Evolutionary conservation across 2,113 vertebrate genomes (phyloP).

Genomic region (Bufo bufo): DNA sequence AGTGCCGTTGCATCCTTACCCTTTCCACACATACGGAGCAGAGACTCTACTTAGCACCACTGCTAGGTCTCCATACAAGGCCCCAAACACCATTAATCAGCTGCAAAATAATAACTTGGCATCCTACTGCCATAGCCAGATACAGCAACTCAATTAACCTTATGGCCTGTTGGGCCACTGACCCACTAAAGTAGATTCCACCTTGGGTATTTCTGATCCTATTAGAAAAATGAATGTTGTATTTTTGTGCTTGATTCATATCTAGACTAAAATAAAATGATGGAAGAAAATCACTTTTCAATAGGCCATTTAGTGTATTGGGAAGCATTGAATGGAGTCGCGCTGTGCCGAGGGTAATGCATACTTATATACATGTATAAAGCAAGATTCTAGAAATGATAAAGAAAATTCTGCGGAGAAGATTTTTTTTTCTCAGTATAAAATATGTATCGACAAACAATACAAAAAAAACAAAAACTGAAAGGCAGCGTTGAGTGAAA

Average conservation of each 20-base stretch:
- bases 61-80: conserved; percentile 21
- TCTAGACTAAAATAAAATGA: not conserved
- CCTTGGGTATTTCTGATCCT: not conserved
- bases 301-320: not conserved
- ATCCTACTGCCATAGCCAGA: conserved; percentile 10
- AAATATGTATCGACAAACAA: not conserved
- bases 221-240: conserved; percentile 1
- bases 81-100: conserved; percentile 43
- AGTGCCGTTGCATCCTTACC: not conserved
- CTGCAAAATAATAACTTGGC: conserved; percentile 22
- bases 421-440: not conserved
- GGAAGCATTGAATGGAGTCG: not conserved
- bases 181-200: conserved; percentile 14
- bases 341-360: too few species aligned
- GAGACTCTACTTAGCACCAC: not conserved
- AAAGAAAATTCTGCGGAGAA: not conserved
- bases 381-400: not conserved
- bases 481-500: not conserved
- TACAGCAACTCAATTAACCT: conserved; percentile 42
- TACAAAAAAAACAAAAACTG: not conserved
- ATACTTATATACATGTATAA: not conserved
- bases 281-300: conserved; percentile 18
- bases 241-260: not conserved
- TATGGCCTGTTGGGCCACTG: not conserved
- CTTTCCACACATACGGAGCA: conserved; percentile 21